Base-by-base conservation (phyloP, 2,797 vertebrate species). In the Hybognathus amarus region DNA sequence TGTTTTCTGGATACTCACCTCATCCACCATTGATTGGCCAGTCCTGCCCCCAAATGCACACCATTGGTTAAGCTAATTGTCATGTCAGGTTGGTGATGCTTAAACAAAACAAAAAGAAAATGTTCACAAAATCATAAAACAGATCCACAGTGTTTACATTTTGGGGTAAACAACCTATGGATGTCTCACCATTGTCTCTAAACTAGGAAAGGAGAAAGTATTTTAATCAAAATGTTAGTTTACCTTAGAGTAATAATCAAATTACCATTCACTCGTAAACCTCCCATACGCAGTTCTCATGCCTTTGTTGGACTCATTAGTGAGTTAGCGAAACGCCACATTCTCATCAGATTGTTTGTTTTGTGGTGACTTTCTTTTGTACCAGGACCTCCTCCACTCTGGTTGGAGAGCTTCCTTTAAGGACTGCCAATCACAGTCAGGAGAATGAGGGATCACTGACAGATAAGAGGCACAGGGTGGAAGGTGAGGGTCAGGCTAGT, bases 391-490 rank as follows among this genome's bases (percentile, higher is more conserved):
- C 90, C 90, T 92, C 91, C 90, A 91, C 89, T 90, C 64, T 80
- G 86, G 88, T 89, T 91, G 90, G 91, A 94, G 93, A 92, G 91
- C 89, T 92, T 83, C 85, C 91, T 93, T 90, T 92, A 92, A 91
- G 91, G 89, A 83, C 89, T 95, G 92, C 90, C 92, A 89, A 89
- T 95, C 91, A 91, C 80, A 83, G 84, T 86, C 92, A 88, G 89
- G 89, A 87, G 85, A 91, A 87, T 85, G 79, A 88, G 86, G 80
- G 89, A 90, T 90, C 87, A 89, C 61, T 87, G 88, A 92, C 85
- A 75, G 64, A 81, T 91, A 68, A 83, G 64, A 80, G 81, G 56
- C 66, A 71, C 73, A 83, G 85, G 61, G 82, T 79, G 79, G 85
- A 66, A 85, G 85, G 83, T 87, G 71, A 85, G 84, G 88, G 86